These are phyloP conservation scores for Yponomeuta evonymella DNA, from an alignment of 2,888 invertebrate genomes.

Conservation along the genomic window DNA sequence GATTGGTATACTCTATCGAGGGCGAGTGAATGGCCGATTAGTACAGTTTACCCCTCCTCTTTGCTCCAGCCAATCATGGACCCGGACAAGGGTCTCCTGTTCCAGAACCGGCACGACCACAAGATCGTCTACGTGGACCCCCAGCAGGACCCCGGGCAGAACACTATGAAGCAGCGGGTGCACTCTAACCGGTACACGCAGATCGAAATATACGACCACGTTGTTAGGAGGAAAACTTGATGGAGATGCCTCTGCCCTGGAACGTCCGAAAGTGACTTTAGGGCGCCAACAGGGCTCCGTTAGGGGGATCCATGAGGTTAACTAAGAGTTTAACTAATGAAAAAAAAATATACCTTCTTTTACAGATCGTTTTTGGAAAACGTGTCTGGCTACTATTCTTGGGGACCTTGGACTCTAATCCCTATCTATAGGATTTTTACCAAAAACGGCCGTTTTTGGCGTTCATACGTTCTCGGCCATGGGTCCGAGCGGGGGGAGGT, in stretches of 20 bases:
- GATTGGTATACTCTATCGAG: too few relatives aligned
- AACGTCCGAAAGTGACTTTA: background rate
- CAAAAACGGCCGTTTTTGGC: too few relatives aligned
- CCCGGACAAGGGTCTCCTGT: constrained; percentile 82
- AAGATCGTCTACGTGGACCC: constrained; percentile 86
- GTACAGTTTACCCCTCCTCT: background rate
- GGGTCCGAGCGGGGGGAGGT: too few relatives aligned
- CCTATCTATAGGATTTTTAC: too few relatives aligned
- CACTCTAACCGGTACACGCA: constrained; percentile 82
- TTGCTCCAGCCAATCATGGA: constrained; percentile 78
- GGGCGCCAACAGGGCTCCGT: background rate
- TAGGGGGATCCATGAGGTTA: too few relatives aligned
- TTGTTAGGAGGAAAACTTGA: constrained; percentile 77
- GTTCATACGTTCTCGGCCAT: too few relatives aligned
- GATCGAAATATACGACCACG: constrained; percentile 87
- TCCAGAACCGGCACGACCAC: constrained; percentile 87
- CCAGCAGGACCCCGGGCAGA: constrained; percentile 76
- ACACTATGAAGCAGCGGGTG: constrained; percentile 79
- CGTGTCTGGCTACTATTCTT: too few relatives aligned
- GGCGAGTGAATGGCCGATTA: background rate
- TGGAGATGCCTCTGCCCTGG: background rate
- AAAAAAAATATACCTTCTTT: too few relatives aligned
- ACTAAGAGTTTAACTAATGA: too few relatives aligned
- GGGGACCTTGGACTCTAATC: too few relatives aligned
- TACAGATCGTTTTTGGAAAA: too few relatives aligned